phyloP scores from a whole-genome alignment of 2,888 invertebrate species.

The Thecophora atra region DNA sequence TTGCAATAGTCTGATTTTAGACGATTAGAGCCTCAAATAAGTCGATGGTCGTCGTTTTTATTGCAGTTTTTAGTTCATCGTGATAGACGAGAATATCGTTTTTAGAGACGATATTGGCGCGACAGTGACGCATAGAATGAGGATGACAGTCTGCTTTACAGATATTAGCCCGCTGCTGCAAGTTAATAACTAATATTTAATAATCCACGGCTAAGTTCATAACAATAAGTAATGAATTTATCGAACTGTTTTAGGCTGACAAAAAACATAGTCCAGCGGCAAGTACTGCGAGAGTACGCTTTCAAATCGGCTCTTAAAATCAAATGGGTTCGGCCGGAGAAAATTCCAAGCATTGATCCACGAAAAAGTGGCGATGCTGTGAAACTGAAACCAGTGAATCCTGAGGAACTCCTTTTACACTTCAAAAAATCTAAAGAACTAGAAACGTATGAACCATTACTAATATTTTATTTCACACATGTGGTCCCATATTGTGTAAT shows the following conservation, averaged over 20 bases:
- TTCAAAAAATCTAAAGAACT: conserved; percentile 75
- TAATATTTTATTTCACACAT: no score
- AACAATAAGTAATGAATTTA: conserved; percentile 43
- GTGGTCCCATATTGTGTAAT: no score
- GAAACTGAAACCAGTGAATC: conserved; percentile 68
- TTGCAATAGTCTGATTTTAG: no score
- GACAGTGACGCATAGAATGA: no score
- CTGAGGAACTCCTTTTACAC: conserved; percentile 67
- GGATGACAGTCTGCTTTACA: no score
- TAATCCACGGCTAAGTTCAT: not conserved
- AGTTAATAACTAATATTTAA: no score
- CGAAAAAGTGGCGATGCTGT: conserved; percentile 78
- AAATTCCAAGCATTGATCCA: conserved; percentile 73
- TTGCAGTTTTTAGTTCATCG: no score
- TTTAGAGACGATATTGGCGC: no score
- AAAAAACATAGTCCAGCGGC: conserved; percentile 47
- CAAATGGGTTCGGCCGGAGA: conserved; percentile 80
- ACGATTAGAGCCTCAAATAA: no score
- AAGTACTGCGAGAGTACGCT: conserved; percentile 63
- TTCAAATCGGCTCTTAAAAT: conserved; percentile 79
- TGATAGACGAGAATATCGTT: no score
- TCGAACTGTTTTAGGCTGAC: conserved; percentile 48
- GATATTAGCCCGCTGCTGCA: no score
- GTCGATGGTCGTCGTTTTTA: no score
- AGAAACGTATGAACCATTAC: conserved; percentile 75